Evolutionary conservation across 2,113 vertebrate genomes (phyloP).

Genomic region (Odontesthes bonariensis): DNA sequence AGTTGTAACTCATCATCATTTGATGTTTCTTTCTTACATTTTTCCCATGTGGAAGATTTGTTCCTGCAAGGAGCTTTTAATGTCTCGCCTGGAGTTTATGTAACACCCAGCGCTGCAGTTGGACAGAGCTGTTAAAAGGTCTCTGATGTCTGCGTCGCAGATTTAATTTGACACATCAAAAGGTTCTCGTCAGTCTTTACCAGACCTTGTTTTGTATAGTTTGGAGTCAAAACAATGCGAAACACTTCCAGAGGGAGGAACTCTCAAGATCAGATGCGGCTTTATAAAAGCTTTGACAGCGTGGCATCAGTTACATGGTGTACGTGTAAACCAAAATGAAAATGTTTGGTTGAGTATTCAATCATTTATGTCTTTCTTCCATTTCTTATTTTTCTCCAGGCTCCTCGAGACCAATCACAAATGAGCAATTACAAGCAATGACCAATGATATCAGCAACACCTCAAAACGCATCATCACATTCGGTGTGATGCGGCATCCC

Average conservation of each 20-base stretch:
- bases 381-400: constrained; percentile 70
- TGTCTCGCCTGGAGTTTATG: constrained; percentile 57
- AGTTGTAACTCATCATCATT: constrained; percentile 5
- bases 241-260: constrained; percentile 24
- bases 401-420: constrained; percentile 84
- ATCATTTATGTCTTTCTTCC: not conserved
- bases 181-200: constrained; percentile 27
- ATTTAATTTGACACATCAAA: constrained; percentile 68
- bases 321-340: not conserved
- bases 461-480: constrained; percentile 86
- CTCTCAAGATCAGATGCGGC: constrained; percentile 12
- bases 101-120: constrained; percentile 44
- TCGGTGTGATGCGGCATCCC: constrained; percentile 81
- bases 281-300: constrained; percentile 11
- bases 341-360: not conserved
- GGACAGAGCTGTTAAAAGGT: constrained; percentile 49
- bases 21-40: constrained; percentile 12
- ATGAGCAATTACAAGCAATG: constrained; percentile 82
- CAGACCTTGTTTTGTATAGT: constrained; percentile 45
- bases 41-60: constrained; percentile 24
- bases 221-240: constrained; percentile 45
- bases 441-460: constrained; percentile 85
- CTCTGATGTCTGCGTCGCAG: constrained; percentile 57
- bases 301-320: constrained; percentile 24
- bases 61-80: constrained; percentile 47